Evolutionary conservation across 2,113 vertebrate species (phyloP), one percentile per base, ranked within the genome.

Genomic region (Aspidoscelis tigris): DNA sequence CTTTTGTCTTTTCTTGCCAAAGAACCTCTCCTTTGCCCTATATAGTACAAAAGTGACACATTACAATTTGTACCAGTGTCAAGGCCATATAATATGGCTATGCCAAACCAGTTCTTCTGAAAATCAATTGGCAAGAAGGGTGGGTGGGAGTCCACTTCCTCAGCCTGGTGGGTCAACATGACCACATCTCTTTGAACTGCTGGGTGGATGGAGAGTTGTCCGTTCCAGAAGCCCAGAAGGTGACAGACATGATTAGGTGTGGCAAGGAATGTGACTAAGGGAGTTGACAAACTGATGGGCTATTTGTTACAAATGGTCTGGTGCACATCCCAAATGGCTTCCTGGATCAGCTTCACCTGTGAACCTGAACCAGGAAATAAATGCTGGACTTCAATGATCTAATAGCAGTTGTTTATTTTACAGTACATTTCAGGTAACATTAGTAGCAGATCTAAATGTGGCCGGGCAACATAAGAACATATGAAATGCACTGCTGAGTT

Each of bases 61-160:
- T 7, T 5, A 21, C n/a, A 24, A 26, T 4, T 21, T 10, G 1
- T 1, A 73, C 4, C 9, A n/a, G 1, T 2, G 2, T 16, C 20
- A 18, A 70, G 2, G 65, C 39, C 78, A 5, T 58, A 65, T 2
- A 10, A 53, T 22, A 50, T 10, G 10, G 26, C n/a, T 7, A 10
- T 12, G n/a, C 11, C 2, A 33, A 14, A 33, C 9, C 69, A 71
- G 10, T 71, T 14, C 26, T 7, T 70, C 10, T 12, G 41, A n/a
- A 39, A 12, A 33, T 71, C 12, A 33, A 33, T 33, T 33, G 33
- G 33, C 33, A 33, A 33, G 33, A 33, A 33, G 33, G 33, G 33
- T 33, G n/a, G 47, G 47, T 5, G 47, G 47, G 8, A 5, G 47
- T 9, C 47, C 8, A 50, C 47, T 50, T 9, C 5, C 47, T 50